phyloP scores from a whole-genome alignment of 2,888 invertebrate genomes.

The Heteromurus nitidus region DNA sequence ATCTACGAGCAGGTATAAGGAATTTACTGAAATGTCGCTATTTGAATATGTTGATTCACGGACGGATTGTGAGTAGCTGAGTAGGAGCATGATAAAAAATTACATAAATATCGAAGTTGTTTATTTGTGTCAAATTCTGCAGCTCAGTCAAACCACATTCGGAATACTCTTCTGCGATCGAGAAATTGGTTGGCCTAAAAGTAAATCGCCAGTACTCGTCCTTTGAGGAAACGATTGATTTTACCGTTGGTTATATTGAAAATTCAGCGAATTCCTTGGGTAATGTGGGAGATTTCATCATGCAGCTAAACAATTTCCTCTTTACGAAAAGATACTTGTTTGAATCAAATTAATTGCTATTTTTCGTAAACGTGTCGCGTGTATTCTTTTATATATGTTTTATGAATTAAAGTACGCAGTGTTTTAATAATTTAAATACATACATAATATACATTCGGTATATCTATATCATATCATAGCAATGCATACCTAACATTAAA shows the following conservation, averaged over 20 bases:
- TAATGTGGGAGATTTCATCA: constrained; percentile 68
- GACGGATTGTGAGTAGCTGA: too few species aligned
- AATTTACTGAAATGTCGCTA: too few species aligned
- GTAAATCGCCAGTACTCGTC: constrained; percentile 77
- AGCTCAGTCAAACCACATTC: constrained; percentile 65
- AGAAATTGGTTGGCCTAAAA: constrained; percentile 76
- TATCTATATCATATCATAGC: neutral
- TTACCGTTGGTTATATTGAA: constrained; percentile 75
- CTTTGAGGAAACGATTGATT: constrained; percentile 76
- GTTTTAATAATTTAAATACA: too few species aligned
- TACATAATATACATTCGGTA: too few species aligned
- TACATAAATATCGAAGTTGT: too few species aligned
- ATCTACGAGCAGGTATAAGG: constrained; percentile 15
- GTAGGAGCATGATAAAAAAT: too few species aligned
- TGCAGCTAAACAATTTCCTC: constrained; percentile 67
- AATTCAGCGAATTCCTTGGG: constrained; percentile 70
- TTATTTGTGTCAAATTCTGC: too few species aligned
- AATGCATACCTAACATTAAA: neutral
- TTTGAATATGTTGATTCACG: too few species aligned
- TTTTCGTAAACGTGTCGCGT: too few species aligned
- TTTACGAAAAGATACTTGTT: constrained; percentile 71
- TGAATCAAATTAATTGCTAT: too few species aligned
- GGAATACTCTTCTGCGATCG: constrained; percentile 74
- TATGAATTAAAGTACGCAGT: too few species aligned
- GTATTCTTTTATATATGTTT: too few species aligned